Evolutionary conservation across 2,888 invertebrate species (phyloP), one percentile per base, ranked within the genome.

Genomic region (Catocala sponsa): DNA sequence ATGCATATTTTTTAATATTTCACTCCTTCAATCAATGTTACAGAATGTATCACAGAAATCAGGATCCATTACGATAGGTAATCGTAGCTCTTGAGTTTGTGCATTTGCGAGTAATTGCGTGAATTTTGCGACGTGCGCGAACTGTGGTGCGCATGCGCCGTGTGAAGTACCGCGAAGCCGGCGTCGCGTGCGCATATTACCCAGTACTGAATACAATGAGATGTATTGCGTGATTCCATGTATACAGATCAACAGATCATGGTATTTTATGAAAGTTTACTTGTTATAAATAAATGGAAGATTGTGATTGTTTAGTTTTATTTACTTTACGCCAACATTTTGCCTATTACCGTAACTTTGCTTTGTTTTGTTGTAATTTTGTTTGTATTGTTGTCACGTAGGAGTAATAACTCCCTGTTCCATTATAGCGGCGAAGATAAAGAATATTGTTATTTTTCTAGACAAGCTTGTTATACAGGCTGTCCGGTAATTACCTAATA

Each of bases 211-310:
- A 72, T 53, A 78, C 78, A 77, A 70, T 70, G 60, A 65, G 54
- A 59, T 13, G 46, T 52, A 68, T 79, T 76, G 70, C 77, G 71
- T 74, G 74, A 65, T 70, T 65, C 55, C 44, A 72, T 74, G 70
- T 65, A 64, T 50, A 72, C 70, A 72, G 80, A 84, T 84, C 82
- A 50, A 72, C 70, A 72, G 80, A 84, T 84, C 82, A 88, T 87
- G 83, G 84, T 84, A 86, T 87, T 86, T 84, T 83, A 79, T 81
- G 85, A 89, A 87, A 87, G 87, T 85, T 85, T 77, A 72, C 59
- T 54, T 56, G 66, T 62, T 52, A 25, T 25, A 65, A 61, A 59
- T 70, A 63, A 71, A 69, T 74, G 65, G 55, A 53, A 68, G 55
- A 54, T 56, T 68, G 68, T 73, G 62, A 78, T 76, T 71, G 72